Evolutionary conservation across 2,888 invertebrate genomes (phyloP), one percentile per base, ranked within the genome.

Genomic region (Marronus borbonicus): DNA sequence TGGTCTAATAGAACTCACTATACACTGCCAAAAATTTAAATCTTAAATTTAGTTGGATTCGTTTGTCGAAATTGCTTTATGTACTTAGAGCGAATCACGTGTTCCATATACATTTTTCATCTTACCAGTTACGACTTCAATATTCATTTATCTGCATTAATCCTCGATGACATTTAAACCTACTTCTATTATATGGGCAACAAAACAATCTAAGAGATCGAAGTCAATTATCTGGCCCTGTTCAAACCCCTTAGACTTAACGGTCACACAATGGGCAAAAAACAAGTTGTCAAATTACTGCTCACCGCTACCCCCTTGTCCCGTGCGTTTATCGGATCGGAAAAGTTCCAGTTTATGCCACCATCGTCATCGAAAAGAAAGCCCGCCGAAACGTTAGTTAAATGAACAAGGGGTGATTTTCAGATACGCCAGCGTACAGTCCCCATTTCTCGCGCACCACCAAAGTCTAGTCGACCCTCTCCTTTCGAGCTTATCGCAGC

Each of bases 211-310:
- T 62, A 62, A 62, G 62, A 62, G 31, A 62, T 62, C 62, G 12
- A 62, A 62, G 31, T 62, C 62, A 62, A 62, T 62, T 62, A 62
- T 62, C 62, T 62, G 12, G 28, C 62, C 62, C 62, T 14, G 12
- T 62, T 62, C 62, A 62, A 10, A 20, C 28, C 62, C 28, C 31
- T 62, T 24, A 70, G 10, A 36, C 28, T 72, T 72, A 72, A 72
- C 72, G 72, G 72, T 58, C 72, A 60, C 39, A 72, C 72, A 58
- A 72, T 58, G 58, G 58, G 7, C 39, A 39, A 72, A 72, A 72
- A 72, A 72, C 72, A 72, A 72, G 72, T 72, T 72, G 72, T 72
- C 72, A 58, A 72, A 72, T 72, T 72, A 55, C 70, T 20, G 52
- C 36, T 58, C 20, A 39, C 72, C 58, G 58, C 58, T 2, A 39